Evolutionary conservation across 2,113 vertebrate genomes (phyloP).

Genomic region (Apodemus speciosus): DNA sequence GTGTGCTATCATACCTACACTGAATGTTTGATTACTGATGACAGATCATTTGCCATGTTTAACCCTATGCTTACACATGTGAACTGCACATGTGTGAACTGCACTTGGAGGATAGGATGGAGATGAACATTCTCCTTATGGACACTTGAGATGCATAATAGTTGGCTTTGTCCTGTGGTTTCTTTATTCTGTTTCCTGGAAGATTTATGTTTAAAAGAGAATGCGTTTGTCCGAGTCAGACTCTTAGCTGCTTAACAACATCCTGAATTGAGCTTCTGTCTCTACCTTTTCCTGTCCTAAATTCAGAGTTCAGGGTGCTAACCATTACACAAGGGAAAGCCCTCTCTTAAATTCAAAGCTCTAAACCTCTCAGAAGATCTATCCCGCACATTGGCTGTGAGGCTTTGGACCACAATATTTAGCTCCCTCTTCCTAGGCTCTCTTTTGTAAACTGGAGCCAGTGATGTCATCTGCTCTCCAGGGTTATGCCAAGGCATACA

Average conservation of each 20-base stretch:
- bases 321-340: neutral
- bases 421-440: neutral
- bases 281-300: neutral
- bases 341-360: neutral
- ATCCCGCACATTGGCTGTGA: neutral
- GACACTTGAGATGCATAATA: neutral
- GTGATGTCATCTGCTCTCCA: neutral
- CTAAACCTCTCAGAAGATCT: slow-evolving; percentile 9
- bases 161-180: neutral
- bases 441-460: slow-evolving; percentile 44
- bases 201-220: slow-evolving; percentile 31
- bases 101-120: neutral
- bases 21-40: neutral
- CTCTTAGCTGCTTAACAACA: neutral
- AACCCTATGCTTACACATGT: neutral
- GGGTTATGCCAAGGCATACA: neutral
- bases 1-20: neutral
- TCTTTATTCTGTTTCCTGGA: slow-evolving; percentile 7
- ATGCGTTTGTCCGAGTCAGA: slow-evolving; percentile 20
- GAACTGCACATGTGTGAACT: neutral
- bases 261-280: slow-evolving; percentile 10
- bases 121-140: neutral
- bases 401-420: neutral
- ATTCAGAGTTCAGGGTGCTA: neutral
- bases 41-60: slow-evolving; percentile 10